Base-by-base conservation (phyloP, 64 coral and sea anemone species). In the Hydrozoanthus tunicans region DNA sequence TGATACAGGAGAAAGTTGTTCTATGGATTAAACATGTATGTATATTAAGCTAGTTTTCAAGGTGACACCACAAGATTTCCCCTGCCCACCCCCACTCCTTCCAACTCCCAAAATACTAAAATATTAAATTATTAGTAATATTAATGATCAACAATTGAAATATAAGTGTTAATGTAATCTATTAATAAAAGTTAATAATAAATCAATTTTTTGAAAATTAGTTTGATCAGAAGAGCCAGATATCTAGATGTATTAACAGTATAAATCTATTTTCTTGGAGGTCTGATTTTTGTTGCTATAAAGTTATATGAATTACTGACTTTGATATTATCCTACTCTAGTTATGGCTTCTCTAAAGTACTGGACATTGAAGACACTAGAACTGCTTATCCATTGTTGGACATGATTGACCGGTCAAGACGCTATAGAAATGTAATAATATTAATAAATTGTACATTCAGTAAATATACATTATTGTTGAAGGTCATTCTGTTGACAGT, bases 321-420 rank as follows among this genome's bases (percentile, higher is more conserved):
- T 77, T 64, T 26, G 32, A 20, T 79, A 3, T 23, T 59, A 14
- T 64, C 75, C 9, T 53, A 24, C 77, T 82, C 20, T 52, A 95
- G 82, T 55, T 89, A 92, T 95, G 94, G 94, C n/a, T 95, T 95
- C 73, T 90, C 63, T 8, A 93, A 90, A n/a, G 79, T 93, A 14
- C 81, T 88, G 64, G 85, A 95, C 68, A 93, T 95, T 59, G 90
- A 95, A 90, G 94, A 95, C 51, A 77, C 91, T 2, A 73, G 84
- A 69, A 82, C 43, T 77, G 90, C 91, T 4, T 95, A 95, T 76
- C 94, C 94, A 76, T 76, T 95, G 51, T 57, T 95, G 59, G 94
- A 95, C 59, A 95, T 95, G 90, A 81, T 92, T 24, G 94, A 95
- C 79, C 86, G 90, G 56, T 73, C 80, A 12, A 92, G 84, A 23